Evolutionary conservation across 2,113 vertebrate genomes (phyloP).

Genomic region (Opisthocomus hoazin): DNA sequence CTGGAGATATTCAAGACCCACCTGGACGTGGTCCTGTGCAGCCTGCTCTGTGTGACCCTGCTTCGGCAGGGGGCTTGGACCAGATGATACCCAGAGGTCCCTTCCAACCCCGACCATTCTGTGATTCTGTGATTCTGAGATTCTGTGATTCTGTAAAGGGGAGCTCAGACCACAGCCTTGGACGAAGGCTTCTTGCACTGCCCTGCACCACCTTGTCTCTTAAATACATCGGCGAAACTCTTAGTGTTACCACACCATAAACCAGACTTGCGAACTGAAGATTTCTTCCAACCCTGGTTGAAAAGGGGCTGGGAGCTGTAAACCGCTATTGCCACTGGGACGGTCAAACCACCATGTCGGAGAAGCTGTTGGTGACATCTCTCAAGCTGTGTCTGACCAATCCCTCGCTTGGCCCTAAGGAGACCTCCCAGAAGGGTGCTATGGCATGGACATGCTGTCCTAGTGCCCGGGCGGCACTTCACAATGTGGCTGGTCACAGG

Average conservation of each 20-base stretch:
- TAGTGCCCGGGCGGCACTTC: neutral
- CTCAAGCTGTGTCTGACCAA: neutral
- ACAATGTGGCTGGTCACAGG: neutral
- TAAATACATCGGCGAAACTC: neutral
- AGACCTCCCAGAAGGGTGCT: neutral
- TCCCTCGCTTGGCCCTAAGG: neutral
- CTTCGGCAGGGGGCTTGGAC: no score
- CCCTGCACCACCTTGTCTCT: neutral
- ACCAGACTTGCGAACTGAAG: neutral
- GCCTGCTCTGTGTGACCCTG: no score
- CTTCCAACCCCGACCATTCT: no score
- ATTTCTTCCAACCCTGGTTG: neutral
- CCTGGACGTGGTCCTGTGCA: no score
- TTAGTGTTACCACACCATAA: neutral
- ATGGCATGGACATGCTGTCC: neutral
- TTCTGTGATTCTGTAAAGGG: neutral
- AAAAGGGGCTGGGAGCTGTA: neutral
- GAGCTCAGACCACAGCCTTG: neutral
- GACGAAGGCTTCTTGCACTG: neutral
- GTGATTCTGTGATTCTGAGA: no score
- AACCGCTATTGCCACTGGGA: neutral
- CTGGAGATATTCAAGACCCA: no score
- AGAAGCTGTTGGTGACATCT: neutral
- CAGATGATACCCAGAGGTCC: no score
- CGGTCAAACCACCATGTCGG: accelerated